phyloP scores from a whole-genome alignment of 2,888 invertebrate species.

The Drosophila yooni region DNA sequence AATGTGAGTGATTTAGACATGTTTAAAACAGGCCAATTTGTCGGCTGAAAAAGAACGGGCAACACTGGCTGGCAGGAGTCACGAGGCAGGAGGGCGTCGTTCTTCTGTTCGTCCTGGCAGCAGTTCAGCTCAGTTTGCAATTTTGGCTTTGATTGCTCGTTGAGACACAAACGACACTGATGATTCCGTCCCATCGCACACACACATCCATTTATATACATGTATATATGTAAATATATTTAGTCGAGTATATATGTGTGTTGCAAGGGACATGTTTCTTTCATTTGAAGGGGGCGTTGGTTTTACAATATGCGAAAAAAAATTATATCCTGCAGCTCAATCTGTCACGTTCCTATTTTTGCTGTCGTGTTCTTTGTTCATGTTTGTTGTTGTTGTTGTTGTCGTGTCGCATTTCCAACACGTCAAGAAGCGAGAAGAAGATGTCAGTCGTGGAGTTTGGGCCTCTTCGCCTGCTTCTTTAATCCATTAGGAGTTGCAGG shows the following conservation, averaged over 20 bases:
- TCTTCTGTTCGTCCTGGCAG: constrained; percentile 17
- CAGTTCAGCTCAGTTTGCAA: constrained; percentile 12
- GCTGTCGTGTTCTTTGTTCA: neutral
- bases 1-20: neutral
- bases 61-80: neutral
- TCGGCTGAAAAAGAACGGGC: neutral
- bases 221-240: constrained; percentile 1
- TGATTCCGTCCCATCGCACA: constrained; percentile 13
- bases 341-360: constrained; percentile 60
- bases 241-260: constrained; percentile 1
- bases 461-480: constrained; percentile 26
- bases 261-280: constrained; percentile 20
- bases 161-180: constrained; percentile 44
- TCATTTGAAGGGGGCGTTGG: constrained; percentile 24
- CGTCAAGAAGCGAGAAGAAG: constrained; percentile 22
- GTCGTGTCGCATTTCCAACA: constrained; percentile 53
- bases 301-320: constrained; percentile 35
- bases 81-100: constrained; percentile 15
- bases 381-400: constrained; percentile 21
- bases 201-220: neutral
- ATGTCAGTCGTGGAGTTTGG: constrained; percentile 22
- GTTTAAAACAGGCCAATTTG: neutral
- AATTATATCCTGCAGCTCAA: constrained; percentile 65
- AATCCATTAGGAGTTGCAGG: constrained; percentile 43
- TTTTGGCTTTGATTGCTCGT: constrained; percentile 54